phyloP scores from a whole-genome alignment of 2,888 invertebrate genomes.

The Calephelis perditalis region DNA sequence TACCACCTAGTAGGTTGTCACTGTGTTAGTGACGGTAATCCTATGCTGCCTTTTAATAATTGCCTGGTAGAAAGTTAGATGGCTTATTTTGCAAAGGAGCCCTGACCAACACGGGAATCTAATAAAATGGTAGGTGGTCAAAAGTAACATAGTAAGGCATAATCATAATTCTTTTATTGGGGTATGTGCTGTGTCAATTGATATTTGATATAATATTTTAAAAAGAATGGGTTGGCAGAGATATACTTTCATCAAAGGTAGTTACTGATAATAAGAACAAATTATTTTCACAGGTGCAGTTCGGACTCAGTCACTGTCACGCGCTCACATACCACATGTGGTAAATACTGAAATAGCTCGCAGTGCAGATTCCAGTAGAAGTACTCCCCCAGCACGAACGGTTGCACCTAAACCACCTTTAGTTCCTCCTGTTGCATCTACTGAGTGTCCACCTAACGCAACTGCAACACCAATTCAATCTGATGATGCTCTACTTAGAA shows the following conservation, averaged over 20 bases:
- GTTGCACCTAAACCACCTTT: constrained; percentile 61
- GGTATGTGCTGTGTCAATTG: too few relatives aligned
- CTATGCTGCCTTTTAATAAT: too few relatives aligned
- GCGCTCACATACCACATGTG: constrained; percentile 80
- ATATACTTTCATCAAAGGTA: constrained; percentile 40
- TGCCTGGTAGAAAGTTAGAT: too few relatives aligned
- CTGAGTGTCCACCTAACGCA: constrained; percentile 85
- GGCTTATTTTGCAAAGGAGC: too few relatives aligned
- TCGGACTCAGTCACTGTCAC: constrained; percentile 84
- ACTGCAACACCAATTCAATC: constrained; percentile 65
- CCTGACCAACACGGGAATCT: too few relatives aligned
- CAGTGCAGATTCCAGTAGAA: constrained; percentile 45
- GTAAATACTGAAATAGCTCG: constrained; percentile 53
- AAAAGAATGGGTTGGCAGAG: too few relatives aligned
- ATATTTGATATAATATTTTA: too few relatives aligned
- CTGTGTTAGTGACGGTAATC: too few relatives aligned
- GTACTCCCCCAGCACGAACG: constrained; percentile 65
- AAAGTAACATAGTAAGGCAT: too few relatives aligned
- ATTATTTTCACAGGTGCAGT: constrained; percentile 80
- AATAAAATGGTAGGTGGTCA: too few relatives aligned
- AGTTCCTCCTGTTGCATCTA: constrained; percentile 75
- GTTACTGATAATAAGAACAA: neutral
- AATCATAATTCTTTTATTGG: too few relatives aligned
- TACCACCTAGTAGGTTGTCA: too few relatives aligned
- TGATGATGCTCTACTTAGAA: constrained; percentile 84